Conservation (phyloP, 2,888 invertebrate genomes). For the Petrophora chlorosata region DNA sequence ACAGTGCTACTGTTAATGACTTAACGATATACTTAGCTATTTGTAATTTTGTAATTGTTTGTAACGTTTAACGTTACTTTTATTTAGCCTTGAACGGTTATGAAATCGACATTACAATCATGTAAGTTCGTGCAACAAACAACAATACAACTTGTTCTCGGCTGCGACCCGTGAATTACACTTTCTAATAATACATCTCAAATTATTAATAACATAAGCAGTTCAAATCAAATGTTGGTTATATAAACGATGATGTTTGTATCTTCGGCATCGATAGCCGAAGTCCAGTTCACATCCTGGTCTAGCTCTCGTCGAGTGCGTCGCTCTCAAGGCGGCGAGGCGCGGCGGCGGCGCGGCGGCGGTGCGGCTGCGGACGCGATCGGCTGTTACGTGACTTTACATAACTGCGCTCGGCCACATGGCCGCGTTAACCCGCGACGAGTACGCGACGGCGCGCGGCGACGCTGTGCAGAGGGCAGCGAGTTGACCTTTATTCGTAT, state of each 20-base stretch:
- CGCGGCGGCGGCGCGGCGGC: neutral
- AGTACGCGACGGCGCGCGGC: neutral
- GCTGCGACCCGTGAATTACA: neutral
- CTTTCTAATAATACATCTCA: neutral
- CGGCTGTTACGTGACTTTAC: neutral
- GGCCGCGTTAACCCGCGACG: neutral
- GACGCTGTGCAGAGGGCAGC: neutral
- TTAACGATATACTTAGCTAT: no score
- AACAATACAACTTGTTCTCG: no score
- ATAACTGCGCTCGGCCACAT: neutral
- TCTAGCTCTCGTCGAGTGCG: no score
- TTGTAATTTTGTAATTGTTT: no score
- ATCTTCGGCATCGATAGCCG: neutral
- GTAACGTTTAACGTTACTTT: no score
- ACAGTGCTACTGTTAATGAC: no score
- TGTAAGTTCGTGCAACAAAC: no score
- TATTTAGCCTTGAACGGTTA: no score
- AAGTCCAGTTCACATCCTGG: constrained; percentile 7
- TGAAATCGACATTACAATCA: no score
- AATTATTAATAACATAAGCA: no score
- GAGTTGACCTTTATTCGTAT: neutral
- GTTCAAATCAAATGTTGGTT: constrained; percentile 3
- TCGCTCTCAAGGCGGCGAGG: no score
- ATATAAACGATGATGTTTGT: neutral
- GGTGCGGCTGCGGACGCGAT: neutral